phyloP scores from a whole-genome alignment of 1,140 invertebrate species.

The Sycophila sp. region DNA sequence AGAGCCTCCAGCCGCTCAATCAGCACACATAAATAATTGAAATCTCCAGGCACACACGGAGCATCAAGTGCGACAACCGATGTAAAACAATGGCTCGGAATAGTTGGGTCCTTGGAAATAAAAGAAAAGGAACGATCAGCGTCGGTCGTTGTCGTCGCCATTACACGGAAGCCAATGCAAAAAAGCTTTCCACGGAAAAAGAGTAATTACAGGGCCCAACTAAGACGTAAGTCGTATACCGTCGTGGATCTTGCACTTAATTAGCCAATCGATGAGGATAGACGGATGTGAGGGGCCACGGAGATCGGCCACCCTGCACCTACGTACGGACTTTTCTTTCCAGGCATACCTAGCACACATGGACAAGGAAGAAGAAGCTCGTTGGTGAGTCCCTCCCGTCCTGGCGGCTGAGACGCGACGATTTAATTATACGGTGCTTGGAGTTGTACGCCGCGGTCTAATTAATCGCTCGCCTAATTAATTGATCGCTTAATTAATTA shows the following conservation, averaged over 20 bases:
- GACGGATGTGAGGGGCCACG: background rate
- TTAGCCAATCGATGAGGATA: constrained; percentile 29
- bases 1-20: no score
- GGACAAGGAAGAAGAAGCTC: constrained; percentile 1
- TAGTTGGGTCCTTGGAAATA: background rate
- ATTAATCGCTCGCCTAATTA: constrained; percentile 33
- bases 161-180: constrained; percentile 8
- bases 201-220: constrained; percentile 21
- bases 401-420: background rate
- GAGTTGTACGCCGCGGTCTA: background rate
- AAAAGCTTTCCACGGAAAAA: constrained; percentile 32
- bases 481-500: constrained; percentile 40
- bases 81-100: constrained; percentile 18
- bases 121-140: background rate
- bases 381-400: constrained; percentile 4
- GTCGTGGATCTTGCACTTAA: constrained; percentile 35
- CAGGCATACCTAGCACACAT: no score
- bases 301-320: constrained; percentile 2
- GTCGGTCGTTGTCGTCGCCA: background rate
- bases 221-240: constrained; percentile 17
- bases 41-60: background rate
- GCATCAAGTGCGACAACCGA: constrained; percentile 8
- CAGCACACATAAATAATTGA: background rate
- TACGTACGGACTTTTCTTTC: no score
- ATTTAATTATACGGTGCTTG: constrained; percentile 30